Conservation (phyloP, 2,797 vertebrate genomes). For the Sternotherus odoratus region DNA sequence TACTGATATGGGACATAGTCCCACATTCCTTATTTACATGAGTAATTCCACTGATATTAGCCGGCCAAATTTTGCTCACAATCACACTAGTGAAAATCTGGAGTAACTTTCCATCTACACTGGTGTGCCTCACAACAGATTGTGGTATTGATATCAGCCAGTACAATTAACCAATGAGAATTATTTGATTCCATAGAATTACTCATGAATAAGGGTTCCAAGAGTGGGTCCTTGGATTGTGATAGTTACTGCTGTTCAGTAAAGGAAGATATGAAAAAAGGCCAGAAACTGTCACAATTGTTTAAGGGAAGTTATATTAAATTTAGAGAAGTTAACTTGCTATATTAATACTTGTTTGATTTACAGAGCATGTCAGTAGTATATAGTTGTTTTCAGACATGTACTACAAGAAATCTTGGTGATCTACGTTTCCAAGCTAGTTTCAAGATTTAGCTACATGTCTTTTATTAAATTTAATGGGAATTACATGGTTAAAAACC, state of each 20-base stretch:
- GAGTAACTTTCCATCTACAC: neutral
- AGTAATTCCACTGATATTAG: neutral
- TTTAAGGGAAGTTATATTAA: neutral
- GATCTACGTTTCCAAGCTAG: neutral
- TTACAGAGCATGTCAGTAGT: neutral
- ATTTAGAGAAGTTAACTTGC: neutral
- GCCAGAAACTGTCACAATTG: neutral
- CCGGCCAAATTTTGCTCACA: neutral
- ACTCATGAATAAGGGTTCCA: neutral
- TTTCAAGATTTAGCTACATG: neutral
- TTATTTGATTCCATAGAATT: neutral
- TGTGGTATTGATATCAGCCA: neutral
- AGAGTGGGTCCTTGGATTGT: neutral
- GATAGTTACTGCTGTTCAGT: neutral
- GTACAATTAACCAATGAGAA: neutral
- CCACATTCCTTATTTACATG: neutral
- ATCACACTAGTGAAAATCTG: neutral
- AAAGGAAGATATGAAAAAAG: neutral
- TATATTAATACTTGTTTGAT: neutral
- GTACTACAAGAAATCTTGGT: neutral
- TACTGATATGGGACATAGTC: neutral
- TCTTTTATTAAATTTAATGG: neutral
- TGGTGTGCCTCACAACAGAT: neutral
- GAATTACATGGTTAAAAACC: neutral
- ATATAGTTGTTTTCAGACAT: neutral